A percentile compares a stretch with the other conserved stretches of the same genome.
phyloP scores from a whole-genome alignment of 2,888 invertebrate genomes.

The Rhingia rostrata region DNA sequence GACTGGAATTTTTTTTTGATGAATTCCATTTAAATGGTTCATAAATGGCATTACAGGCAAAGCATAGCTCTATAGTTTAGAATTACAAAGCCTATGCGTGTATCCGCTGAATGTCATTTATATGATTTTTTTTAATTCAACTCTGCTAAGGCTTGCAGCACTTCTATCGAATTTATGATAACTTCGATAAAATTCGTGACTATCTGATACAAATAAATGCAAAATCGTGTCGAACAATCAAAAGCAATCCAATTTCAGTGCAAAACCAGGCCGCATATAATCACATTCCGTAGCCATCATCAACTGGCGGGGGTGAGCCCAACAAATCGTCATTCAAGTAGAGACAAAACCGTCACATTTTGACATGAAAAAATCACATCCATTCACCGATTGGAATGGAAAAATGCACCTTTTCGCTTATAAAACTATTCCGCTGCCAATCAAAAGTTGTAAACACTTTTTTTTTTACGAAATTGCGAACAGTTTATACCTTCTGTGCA shows the following conservation, averaged over 20 bases:
- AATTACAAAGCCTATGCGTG: too few species aligned
- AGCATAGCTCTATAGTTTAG: too few species aligned
- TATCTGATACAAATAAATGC: not conserved
- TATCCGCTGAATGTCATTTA: too few species aligned
- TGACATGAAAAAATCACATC: slow-evolving; percentile 23
- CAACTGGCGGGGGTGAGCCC: not conserved
- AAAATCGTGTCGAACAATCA: slow-evolving; percentile 28
- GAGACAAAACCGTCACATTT: slow-evolving; percentile 31
- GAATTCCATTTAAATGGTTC: too few species aligned
- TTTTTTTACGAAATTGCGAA: slow-evolving; percentile 5
- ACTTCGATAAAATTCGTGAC: not conserved
- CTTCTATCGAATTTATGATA: not conserved
- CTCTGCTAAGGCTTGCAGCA: too few species aligned
- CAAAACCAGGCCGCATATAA: not conserved
- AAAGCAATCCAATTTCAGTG: slow-evolving; percentile 25
- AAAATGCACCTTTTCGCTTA: not conserved
- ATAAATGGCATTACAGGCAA: too few species aligned
- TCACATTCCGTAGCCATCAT: not conserved
- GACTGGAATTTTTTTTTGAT: too few species aligned
- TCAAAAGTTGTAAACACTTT: slow-evolving; percentile 18
- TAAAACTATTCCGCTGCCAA: slow-evolving; percentile 51
- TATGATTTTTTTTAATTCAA: too few species aligned
- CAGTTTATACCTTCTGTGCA: slow-evolving; percentile 21
- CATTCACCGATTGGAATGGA: not conserved
- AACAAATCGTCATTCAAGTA: slow-evolving; percentile 6